These are phyloP conservation scores for Taxidea taxus DNA, from an alignment of 2,113 vertebrate genomes.

Conservation along the genomic window DNA sequence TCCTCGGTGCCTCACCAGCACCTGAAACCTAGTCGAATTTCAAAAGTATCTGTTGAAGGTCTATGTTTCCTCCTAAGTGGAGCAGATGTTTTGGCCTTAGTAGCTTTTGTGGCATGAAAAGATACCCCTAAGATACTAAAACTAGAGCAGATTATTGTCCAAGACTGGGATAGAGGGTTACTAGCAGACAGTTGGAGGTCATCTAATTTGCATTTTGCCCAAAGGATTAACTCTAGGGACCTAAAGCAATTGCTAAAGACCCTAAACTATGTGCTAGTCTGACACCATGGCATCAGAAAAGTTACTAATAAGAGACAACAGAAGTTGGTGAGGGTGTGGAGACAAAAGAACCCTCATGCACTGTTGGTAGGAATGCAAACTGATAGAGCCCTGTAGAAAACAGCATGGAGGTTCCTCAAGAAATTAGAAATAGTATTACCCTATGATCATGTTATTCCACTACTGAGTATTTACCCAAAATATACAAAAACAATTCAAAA, in stretches of 20 bases:
- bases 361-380: neutral
- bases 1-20: neutral
- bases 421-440: neutral
- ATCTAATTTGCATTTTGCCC: neutral
- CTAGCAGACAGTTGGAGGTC: neutral
- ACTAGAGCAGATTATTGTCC: neutral
- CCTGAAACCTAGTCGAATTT: neutral
- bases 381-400: neutral
- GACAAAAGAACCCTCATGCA: neutral
- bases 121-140: neutral
- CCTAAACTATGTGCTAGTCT: neutral
- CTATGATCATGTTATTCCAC: neutral
- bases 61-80: neutral
- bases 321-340: neutral
- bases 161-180: neutral
- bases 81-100: neutral
- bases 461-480: neutral
- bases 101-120: neutral
- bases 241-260: neutral
- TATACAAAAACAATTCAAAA: neutral
- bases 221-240: neutral
- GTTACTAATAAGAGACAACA: neutral
- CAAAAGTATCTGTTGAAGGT: neutral
- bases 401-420: neutral
- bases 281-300: neutral